Percentiles rank a stretch among this genome's conserved stretches.
Evolutionary conservation across 1,140 invertebrate species (phyloP).

Genomic region (Aphidius ervi): DNA sequence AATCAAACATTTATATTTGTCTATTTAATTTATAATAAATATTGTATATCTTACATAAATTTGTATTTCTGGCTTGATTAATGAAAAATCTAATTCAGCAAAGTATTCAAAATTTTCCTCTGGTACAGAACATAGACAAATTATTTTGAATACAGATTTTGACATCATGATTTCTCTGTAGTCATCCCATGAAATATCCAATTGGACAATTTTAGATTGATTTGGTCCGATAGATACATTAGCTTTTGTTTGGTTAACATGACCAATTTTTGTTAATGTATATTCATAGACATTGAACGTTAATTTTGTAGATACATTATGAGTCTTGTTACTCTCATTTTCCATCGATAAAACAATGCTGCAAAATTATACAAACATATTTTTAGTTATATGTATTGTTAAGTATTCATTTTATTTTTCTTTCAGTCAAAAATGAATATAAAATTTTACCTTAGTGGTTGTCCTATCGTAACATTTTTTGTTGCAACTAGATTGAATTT

Average conservation of each 20-base stretch:
- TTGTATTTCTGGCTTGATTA: conserved; percentile 84
- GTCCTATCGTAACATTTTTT: conserved; percentile 83
- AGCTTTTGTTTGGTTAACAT: conserved; percentile 67
- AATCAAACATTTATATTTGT: conserved; percentile 9
- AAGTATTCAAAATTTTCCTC: conserved; percentile 85
- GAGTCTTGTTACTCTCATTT: conserved; percentile 65
- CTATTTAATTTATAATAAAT: conserved; percentile 6
- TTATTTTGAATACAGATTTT: conserved; percentile 79
- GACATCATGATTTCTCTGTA: conserved; percentile 74
- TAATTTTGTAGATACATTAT: conserved; percentile 66
- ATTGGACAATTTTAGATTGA: conserved; percentile 60
- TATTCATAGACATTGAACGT: conserved; percentile 78
- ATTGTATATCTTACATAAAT: conserved; percentile 57
- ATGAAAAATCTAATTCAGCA: conserved; percentile 83
- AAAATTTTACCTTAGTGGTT: conserved; percentile 73
- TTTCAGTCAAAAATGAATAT: not conserved
- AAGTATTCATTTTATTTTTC: not conserved
- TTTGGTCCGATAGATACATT: conserved; percentile 62
- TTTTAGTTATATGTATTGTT: not conserved
- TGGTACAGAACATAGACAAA: conserved; percentile 73
- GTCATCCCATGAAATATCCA: conserved; percentile 75
- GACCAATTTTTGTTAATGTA: conserved; percentile 69
- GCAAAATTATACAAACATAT: conserved; percentile 15
- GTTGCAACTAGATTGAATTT: conserved; percentile 77
- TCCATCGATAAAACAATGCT: conserved; percentile 65